phyloP scores from a whole-genome alignment of 2,888 invertebrate genomes.

The Caenorhabditis sp. region DNA sequence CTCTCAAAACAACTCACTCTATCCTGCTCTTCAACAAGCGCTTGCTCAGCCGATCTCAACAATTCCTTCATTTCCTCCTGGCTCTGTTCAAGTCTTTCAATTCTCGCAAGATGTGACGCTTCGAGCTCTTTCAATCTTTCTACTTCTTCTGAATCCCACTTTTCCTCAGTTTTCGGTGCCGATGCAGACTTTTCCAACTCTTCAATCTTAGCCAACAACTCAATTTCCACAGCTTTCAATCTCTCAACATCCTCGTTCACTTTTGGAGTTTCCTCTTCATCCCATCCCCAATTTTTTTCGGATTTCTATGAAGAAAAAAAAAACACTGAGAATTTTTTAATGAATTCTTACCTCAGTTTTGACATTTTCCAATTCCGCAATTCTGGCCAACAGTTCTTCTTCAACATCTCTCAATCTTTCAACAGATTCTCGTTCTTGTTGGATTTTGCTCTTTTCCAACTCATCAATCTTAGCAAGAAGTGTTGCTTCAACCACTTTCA shows the following conservation, averaged over 20 bases:
- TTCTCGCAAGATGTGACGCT: neutral
- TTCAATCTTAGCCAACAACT: neutral
- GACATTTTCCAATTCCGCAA: no score
- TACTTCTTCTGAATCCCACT: neutral
- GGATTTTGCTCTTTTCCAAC: no score
- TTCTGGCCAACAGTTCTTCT: no score
- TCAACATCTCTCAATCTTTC: no score
- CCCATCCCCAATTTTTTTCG: conserved; percentile 9
- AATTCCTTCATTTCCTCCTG: conserved; percentile 12
- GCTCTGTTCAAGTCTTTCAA: neutral
- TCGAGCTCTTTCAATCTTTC: neutral
- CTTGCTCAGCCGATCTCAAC: conserved; percentile 21
- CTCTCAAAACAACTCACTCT: conserved; percentile 10
- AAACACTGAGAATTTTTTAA: no score
- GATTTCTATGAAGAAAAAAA: neutral
- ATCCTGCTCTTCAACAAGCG: conserved; percentile 26
- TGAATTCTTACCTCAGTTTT: no score
- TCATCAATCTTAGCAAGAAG: no score
- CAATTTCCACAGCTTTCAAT: neutral
- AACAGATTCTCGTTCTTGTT: no score
- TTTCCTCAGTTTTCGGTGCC: no score
- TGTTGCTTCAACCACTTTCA: no score
- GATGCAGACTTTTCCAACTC: neutral
- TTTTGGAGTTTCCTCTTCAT: neutral
- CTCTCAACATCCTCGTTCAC: neutral